A percentile compares a stretch with the other conserved stretches of the same genome.
Evolutionary conservation across 2,797 vertebrate species (phyloP).

Genomic region (Notolepis coatsorum): DNA sequence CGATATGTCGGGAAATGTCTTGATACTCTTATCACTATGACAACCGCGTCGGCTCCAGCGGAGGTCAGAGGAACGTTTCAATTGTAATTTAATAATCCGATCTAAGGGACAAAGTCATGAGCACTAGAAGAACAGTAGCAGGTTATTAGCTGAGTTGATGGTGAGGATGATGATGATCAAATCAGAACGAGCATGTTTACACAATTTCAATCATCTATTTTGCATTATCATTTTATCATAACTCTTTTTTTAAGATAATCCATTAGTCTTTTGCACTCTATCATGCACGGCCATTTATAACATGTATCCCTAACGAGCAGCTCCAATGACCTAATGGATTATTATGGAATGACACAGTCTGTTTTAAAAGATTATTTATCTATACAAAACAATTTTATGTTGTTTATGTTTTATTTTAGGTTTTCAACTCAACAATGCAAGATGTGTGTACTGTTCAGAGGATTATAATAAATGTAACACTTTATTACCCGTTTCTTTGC

Average conservation of each 20-base stretch:
- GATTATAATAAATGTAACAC: conserved; percentile 84
- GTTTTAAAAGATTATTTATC: conserved; percentile 26
- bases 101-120: too few species aligned
- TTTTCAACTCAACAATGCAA: conserved; percentile 74
- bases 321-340: conserved; percentile 15
- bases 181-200: conserved; percentile 12
- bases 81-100: background rate
- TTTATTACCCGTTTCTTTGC: conserved; percentile 77
- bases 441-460: conserved; percentile 81
- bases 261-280: conserved; percentile 40
- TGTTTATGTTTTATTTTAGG: conserved; percentile 50
- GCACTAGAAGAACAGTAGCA: too few species aligned
- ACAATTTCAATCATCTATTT: conserved; percentile 27
- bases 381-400: conserved; percentile 49
- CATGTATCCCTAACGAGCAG: conserved; percentile 45
- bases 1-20: too few species aligned
- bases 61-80: background rate
- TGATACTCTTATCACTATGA: too few species aligned
- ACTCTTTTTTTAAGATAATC: conserved; percentile 25
- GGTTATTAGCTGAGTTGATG: background rate
- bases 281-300: conserved; percentile 59
- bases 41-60: too few species aligned
- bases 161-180: background rate
- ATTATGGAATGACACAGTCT: conserved; percentile 26
- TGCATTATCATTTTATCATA: conserved; percentile 21